Conservation (phyloP, 1,140 invertebrate species). For the Gyrodactylus salaris region DNA sequence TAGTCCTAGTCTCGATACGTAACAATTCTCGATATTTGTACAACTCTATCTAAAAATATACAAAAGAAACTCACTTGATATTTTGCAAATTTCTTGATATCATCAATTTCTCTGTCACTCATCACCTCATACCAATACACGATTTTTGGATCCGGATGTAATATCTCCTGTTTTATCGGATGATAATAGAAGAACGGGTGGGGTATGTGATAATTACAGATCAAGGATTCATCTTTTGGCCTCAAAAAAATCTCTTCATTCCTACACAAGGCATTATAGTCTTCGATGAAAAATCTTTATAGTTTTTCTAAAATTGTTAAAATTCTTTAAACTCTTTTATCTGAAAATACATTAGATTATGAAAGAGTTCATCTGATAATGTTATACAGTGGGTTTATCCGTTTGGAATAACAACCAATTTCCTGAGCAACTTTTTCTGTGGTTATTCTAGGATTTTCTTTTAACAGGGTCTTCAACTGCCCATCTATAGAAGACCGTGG, state of each 20-base stretch:
- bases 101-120: conserved; percentile 49
- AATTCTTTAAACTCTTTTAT: too few relatives aligned
- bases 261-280: conserved; percentile 53
- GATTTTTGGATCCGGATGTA: conserved; percentile 44
- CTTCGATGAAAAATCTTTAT: too few relatives aligned
- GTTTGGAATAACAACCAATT: not conserved
- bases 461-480: too few relatives aligned
- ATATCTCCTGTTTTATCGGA: conserved; percentile 61
- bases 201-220: conserved; percentile 37
- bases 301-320: too few relatives aligned
- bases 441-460: not conserved
- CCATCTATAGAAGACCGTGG: too few relatives aligned
- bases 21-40: too few relatives aligned
- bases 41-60: too few relatives aligned
- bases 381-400: not conserved
- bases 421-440: not conserved
- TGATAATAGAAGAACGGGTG: conserved; percentile 39
- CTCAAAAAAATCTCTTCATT: conserved; percentile 32
- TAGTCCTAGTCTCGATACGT: too few relatives aligned
- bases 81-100: conserved; percentile 48
- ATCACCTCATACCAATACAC: conserved; percentile 59
- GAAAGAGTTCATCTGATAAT: not conserved
- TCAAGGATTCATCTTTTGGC: conserved; percentile 21
- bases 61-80: too few relatives aligned
- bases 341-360: conserved; percentile 14